phyloP scores from a whole-genome alignment of 64 coral and sea anemone genomes.

The Acropora tenuis region DNA sequence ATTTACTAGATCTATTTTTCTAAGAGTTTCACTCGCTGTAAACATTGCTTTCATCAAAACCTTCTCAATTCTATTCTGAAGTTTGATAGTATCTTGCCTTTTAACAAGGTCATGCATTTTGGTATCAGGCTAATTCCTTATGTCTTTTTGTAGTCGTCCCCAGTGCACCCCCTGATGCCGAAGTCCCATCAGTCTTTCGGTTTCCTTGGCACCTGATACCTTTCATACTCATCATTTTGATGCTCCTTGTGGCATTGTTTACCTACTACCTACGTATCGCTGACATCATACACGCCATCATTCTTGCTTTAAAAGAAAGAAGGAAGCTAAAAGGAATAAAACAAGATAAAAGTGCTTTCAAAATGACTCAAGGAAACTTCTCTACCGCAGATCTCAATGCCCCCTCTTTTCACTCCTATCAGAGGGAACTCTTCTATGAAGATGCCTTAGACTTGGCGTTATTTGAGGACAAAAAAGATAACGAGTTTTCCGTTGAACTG shows the following conservation, averaged over 20 bases:
- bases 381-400: background rate
- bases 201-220: constrained; percentile 37
- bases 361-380: constrained; percentile 13
- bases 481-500: constrained; percentile 18
- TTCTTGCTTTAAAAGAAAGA: constrained; percentile 21
- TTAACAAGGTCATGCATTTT: no score
- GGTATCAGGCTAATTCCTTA: background rate
- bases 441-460: constrained; percentile 5
- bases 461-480: constrained; percentile 8
- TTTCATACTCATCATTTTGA: constrained; percentile 4
- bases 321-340: background rate
- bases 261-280: constrained; percentile 17
- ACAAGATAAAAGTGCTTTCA: background rate
- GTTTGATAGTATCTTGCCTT: no score
- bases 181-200: background rate
- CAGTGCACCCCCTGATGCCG: background rate
- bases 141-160: background rate
- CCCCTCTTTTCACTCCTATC: constrained; percentile 19
- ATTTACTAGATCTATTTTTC: no score
- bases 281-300: background rate
- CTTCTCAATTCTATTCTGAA: no score
- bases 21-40: no score
- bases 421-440: constrained; percentile 30
- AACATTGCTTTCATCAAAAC: no score
- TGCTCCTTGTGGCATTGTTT: background rate